These are phyloP conservation scores for Cheirogaleus medius DNA, from an alignment of 2,113 vertebrate species.

Conservation along the genomic window DNA sequence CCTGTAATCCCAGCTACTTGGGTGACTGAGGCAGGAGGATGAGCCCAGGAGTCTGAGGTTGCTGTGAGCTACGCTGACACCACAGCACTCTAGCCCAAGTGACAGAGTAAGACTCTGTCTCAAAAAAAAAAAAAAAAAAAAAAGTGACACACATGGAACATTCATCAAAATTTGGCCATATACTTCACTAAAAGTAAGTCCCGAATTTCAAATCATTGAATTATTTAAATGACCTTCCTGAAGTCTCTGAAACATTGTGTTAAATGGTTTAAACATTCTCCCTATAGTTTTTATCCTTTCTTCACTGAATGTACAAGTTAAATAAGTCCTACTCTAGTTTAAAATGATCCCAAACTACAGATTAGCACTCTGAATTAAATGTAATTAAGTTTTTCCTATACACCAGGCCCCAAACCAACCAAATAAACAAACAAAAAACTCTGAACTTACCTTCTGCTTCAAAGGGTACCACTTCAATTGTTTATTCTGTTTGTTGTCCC, in stretches of 20 bases:
- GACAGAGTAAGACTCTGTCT: too few relatives aligned
- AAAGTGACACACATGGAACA: neutral
- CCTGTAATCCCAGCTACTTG: too few relatives aligned
- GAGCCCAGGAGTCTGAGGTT: too few relatives aligned
- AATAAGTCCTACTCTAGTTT: neutral
- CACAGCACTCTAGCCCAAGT: too few relatives aligned
- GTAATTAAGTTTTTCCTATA: neutral
- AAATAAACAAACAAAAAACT: neutral
- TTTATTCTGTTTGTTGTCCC: conserved; percentile 88
- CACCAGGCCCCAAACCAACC: neutral
- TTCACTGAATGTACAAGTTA: neutral
- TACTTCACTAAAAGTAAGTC: neutral
- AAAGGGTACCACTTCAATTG: conserved; percentile 91
- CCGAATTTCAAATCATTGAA: neutral
- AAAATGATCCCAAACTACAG: neutral
- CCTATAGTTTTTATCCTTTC: neutral
- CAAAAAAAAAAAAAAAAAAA: too few relatives aligned
- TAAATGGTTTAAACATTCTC: neutral
- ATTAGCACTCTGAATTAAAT: neutral
- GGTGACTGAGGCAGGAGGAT: too few relatives aligned
- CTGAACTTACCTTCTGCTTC: conserved; percentile 88
- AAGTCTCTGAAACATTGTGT: neutral
- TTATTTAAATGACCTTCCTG: neutral
- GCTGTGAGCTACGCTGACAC: too few relatives aligned
- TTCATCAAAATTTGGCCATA: conserved; percentile 1